phyloP scores from a whole-genome alignment of 2,888 invertebrate genomes.

The Ditula angustiorana region DNA sequence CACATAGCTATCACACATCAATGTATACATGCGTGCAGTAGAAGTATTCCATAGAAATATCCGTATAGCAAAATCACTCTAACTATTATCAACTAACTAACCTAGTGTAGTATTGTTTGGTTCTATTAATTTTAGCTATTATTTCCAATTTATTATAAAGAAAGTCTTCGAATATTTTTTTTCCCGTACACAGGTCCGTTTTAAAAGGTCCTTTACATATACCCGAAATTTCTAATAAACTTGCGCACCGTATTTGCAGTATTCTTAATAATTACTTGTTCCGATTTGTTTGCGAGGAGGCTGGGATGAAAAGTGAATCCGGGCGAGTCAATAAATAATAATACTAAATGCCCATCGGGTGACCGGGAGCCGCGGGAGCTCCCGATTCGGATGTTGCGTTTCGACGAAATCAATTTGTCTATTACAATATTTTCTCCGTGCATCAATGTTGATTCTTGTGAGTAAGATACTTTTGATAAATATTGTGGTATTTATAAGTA shows the following conservation, averaged over 20 bases:
- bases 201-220: constrained; percentile 25
- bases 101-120: no score
- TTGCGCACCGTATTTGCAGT: constrained; percentile 74
- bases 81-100: no score
- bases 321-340: constrained; percentile 83
- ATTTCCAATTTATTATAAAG: no score
- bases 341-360: constrained; percentile 77
- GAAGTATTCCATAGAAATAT: no score
- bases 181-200: no score
- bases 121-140: no score
- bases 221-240: constrained; percentile 65
- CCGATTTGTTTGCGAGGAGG: constrained; percentile 77
- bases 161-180: no score
- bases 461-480: not conserved
- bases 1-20: not conserved
- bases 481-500: no score
- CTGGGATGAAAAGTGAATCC: constrained; percentile 72
- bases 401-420: constrained; percentile 20
- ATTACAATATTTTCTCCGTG: not conserved
- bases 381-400: constrained; percentile 25
- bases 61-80: no score
- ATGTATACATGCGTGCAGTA: no score
- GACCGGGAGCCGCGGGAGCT: constrained; percentile 59
- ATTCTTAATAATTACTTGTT: constrained; percentile 84
- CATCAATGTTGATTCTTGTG: not conserved